These are phyloP conservation scores for Drosophila antonietae DNA, from an alignment of 2,888 invertebrate genomes.

Conservation along the genomic window DNA sequence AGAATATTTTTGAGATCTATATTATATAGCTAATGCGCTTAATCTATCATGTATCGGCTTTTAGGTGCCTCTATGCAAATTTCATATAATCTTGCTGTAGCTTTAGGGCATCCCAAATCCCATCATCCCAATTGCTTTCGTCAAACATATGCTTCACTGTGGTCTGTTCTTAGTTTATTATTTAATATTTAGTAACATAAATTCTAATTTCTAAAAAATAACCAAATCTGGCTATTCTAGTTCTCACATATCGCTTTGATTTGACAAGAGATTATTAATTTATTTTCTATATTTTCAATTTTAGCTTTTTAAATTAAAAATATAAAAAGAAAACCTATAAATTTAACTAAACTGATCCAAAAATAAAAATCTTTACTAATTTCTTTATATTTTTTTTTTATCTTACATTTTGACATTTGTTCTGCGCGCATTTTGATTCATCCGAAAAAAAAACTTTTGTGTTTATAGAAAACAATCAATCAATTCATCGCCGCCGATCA, in stretches of 20 bases:
- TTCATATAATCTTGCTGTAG: not conserved
- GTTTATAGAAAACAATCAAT: slow-evolving; percentile 80
- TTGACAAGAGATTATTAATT: slow-evolving; percentile 4
- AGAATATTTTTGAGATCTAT: not conserved
- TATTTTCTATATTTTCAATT: slow-evolving; percentile 18
- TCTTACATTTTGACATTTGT: slow-evolving; percentile 74
- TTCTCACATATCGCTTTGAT: slow-evolving; percentile 30
- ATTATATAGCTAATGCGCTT: not conserved
- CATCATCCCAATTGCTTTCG: not conserved
- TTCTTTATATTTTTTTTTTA: slow-evolving; percentile 64
- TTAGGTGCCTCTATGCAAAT: not conserved
- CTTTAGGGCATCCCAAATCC: slow-evolving; percentile 2
- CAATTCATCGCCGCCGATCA: slow-evolving; percentile 76
- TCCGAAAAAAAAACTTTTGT: slow-evolving; percentile 62
- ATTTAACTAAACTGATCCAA: not conserved
- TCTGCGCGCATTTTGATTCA: slow-evolving; percentile 73
- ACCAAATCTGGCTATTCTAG: not conserved
- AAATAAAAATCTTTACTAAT: slow-evolving; percentile 64
- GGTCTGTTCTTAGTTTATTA: not conserved
- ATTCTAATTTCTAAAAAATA: not conserved
- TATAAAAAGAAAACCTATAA: not conserved
- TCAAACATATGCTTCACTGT: slow-evolving; percentile 1
- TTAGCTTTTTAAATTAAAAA: slow-evolving; percentile 1
- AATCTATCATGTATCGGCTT: not conserved
- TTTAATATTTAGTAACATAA: not conserved